Base-by-base conservation (phyloP, 30 jellyfish, hydroid and myxozoan species). In the Chrysaora quinquecirrha region DNA sequence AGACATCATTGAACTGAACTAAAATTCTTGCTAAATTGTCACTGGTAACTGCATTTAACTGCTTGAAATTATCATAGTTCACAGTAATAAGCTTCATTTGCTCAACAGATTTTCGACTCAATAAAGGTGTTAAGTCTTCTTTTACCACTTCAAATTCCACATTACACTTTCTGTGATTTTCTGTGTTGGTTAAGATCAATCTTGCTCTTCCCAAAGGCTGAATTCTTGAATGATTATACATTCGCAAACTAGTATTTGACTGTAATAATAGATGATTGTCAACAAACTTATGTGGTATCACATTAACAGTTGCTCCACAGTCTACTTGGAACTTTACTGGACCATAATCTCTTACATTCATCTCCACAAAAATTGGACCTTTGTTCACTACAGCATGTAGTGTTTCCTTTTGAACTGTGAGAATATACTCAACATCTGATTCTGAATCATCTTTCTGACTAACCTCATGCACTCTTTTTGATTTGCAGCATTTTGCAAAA, bases 71-170 rank as follows among this genome's bases (percentile, higher is more conserved):
- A 30, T 68, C 64, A 34, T 68, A 34, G 80, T 34, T 34, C 4
- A 34, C 64, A 2, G 80, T 68, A 68, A 68, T 68, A 1, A 68
- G 80, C 80, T 68, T 68, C 80, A 68, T 68, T 33, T 68, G 63
- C 66, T 68, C 80, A 7, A 68, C 80, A 29, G 80, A 64, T 68
- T 68, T 68, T 34, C 32, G 64, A 68, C 80, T 68, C 64, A 68
- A 34, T 68, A 68, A 34, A 12, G 80, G 80, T 68, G 29, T 30
- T 68, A 31, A 68, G 64, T 30, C 64, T 68, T 68, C 64, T 68
- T 68, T 68, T 31, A 68, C 80, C 33, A 30, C 80, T 68, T 68
- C 80, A 68, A 68, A 68, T 64, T 68, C 80, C 64, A 68, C 80
- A 68, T 68, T 68, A 10, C 33, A 68, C 32, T 68, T 68, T 68